Evolutionary conservation across 2,797 vertebrate genomes (phyloP).

Genomic region (Cichlasoma orientale): DNA sequence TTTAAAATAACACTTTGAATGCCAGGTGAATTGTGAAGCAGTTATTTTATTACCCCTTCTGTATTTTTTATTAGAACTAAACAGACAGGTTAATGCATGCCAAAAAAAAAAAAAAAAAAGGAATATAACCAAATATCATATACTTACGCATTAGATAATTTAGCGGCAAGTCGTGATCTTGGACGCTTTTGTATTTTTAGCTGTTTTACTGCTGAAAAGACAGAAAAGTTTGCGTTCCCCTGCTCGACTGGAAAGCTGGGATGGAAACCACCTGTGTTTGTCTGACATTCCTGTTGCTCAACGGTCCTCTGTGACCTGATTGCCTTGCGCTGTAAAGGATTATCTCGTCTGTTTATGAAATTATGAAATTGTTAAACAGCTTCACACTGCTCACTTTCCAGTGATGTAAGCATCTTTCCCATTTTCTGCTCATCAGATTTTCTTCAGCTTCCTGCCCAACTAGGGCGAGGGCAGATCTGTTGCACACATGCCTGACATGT

Average conservation of each 20-base stretch:
- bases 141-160: background rate
- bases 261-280: constrained; percentile 72
- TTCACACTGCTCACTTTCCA: constrained; percentile 65
- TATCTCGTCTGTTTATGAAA: constrained; percentile 78
- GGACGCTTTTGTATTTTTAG: background rate
- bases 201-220: constrained; percentile 9
- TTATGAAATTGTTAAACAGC: constrained; percentile 68
- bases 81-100: background rate
- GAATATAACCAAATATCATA: background rate
- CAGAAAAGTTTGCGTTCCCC: constrained; percentile 9
- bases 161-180: constrained; percentile 12
- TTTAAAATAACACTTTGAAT: constrained; percentile 42
- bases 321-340: constrained; percentile 62
- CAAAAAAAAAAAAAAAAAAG: background rate
- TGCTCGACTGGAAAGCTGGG: constrained; percentile 54
- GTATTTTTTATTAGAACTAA: constrained; percentile 11
- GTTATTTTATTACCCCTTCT: background rate
- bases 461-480: constrained; percentile 45
- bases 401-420: constrained; percentile 61
- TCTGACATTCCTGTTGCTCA: constrained; percentile 59
- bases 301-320: constrained; percentile 61
- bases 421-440: constrained; percentile 44
- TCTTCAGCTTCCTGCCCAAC: constrained; percentile 45
- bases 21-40: constrained; percentile 21
- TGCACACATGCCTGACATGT: constrained; percentile 51